Conservation (phyloP, 1,140 invertebrate species). For the Theocolax elegans region DNA sequence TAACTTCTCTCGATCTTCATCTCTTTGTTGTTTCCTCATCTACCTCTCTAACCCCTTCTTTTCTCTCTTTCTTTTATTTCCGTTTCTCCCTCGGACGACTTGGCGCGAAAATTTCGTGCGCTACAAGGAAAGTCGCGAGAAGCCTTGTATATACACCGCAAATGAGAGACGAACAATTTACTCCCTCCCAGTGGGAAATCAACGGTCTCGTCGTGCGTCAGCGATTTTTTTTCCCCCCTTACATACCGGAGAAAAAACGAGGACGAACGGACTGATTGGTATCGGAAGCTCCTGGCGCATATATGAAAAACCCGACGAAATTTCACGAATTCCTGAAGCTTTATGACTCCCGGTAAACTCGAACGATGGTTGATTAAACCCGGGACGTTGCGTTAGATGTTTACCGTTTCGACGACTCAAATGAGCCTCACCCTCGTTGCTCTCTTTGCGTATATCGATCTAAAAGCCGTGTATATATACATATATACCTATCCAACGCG, state of each 20-base stretch:
- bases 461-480: no score
- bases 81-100: background rate
- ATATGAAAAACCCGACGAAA: background rate
- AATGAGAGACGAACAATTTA: slow-evolving; percentile 10
- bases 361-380: no score
- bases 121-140: background rate
- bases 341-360: no score
- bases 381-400: no score
- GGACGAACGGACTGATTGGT: slow-evolving; percentile 2
- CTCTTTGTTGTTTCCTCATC: slow-evolving; percentile 27
- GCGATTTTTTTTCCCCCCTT: slow-evolving; percentile 17
- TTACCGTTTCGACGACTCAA: no score
- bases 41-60: background rate
- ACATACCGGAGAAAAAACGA: background rate
- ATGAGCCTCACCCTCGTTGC: no score
- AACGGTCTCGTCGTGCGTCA: slow-evolving; percentile 15
- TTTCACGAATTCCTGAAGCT: background rate
- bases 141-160: background rate
- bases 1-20: slow-evolving; percentile 1
- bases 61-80: background rate
- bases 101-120: slow-evolving; percentile 9
- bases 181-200: slow-evolving; percentile 25
- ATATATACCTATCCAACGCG: no score
- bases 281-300: background rate
- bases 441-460: no score